A percentile compares a stretch with the other conserved stretches of the same genome.
Evolutionary conservation across 2,888 invertebrate genomes (phyloP).

Genomic region (Caenorhabditis macrosperma): DNA sequence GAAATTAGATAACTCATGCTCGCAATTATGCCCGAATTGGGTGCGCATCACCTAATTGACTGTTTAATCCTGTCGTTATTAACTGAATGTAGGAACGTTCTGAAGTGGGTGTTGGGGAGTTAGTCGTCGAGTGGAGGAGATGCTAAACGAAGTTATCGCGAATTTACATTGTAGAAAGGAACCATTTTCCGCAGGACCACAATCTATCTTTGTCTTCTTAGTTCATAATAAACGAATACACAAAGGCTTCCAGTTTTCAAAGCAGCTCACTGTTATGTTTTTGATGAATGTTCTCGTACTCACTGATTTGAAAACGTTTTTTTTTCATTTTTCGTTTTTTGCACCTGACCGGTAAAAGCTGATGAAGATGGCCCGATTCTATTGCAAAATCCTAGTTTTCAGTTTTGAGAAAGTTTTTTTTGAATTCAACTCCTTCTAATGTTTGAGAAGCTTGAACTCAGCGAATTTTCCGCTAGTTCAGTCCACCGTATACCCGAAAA

Average conservation of each 20-base stretch:
- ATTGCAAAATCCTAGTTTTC: too few species aligned
- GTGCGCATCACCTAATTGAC: slow-evolving; percentile 11
- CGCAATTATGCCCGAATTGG: too few species aligned
- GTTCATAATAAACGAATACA: slow-evolving; percentile 13
- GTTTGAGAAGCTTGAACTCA: not conserved
- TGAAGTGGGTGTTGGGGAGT: slow-evolving; percentile 34
- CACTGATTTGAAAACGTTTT: too few species aligned
- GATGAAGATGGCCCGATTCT: too few species aligned
- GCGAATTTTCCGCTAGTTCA: not conserved
- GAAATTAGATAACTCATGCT: too few species aligned
- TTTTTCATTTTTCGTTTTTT: too few species aligned
- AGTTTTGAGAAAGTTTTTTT: too few species aligned
- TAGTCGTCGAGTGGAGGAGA: slow-evolving; percentile 5
- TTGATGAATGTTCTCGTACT: too few species aligned
- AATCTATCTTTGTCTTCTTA: not conserved
- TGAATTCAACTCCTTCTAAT: too few species aligned
- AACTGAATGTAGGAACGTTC: slow-evolving; percentile 39
- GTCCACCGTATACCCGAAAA: slow-evolving; percentile 31
- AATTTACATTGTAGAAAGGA: slow-evolving; percentile 59
- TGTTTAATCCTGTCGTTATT: slow-evolving; percentile 24
- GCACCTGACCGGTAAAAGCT: too few species aligned
- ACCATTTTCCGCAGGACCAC: slow-evolving; percentile 42
- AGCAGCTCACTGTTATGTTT: too few species aligned
- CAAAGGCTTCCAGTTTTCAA: too few species aligned
- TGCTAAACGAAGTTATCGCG: slow-evolving; percentile 56